These are phyloP conservation scores for Tanytarsus gracilentus DNA, from an alignment of 2,888 invertebrate genomes.

Conservation along the genomic window DNA sequence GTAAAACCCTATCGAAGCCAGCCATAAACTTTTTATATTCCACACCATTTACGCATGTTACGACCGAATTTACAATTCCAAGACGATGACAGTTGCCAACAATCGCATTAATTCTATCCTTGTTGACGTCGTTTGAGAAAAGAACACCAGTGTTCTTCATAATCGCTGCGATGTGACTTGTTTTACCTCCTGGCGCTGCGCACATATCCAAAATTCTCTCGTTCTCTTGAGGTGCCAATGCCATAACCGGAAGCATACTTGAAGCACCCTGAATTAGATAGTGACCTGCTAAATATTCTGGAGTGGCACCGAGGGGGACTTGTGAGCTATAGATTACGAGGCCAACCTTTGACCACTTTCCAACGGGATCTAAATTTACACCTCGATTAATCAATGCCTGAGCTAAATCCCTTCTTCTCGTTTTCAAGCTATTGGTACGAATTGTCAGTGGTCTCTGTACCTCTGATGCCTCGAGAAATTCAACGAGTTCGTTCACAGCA, in stretches of 20 bases:
- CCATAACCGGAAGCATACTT: conserved; percentile 95
- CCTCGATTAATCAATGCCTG: conserved; percentile 92
- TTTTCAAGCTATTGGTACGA: conserved; percentile 90
- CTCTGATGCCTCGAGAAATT: conserved; percentile 95
- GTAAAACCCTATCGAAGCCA: conserved; percentile 87
- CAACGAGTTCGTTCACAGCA: conserved; percentile 73
- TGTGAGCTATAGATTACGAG: conserved; percentile 92
- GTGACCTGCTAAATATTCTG: conserved; percentile 97
- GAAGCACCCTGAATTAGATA: conserved; percentile 96
- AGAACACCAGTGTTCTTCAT: conserved; percentile 98
- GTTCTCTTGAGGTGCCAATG: conserved; percentile 91
- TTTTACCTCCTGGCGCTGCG: conserved; percentile 97
- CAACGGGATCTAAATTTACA: conserved; percentile 95
- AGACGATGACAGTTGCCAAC: conserved; percentile 94
- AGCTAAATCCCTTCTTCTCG: conserved; percentile 82
- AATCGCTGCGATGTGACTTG: conserved; percentile 91
- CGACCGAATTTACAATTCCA: conserved; percentile 87
- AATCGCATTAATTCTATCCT: conserved; percentile 80
- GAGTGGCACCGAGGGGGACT: conserved; percentile 95
- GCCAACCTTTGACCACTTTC: conserved; percentile 98
- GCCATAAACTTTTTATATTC: conserved; percentile 74
- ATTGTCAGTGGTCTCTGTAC: conserved; percentile 90
- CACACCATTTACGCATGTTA: conserved; percentile 83
- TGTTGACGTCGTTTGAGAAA: conserved; percentile 92
- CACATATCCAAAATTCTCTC: conserved; percentile 95